Percentiles rank a stretch among this genome's conserved stretches.
phyloP scores from a whole-genome alignment of 2,888 invertebrate species.

The Oxyscelio sp. region DNA sequence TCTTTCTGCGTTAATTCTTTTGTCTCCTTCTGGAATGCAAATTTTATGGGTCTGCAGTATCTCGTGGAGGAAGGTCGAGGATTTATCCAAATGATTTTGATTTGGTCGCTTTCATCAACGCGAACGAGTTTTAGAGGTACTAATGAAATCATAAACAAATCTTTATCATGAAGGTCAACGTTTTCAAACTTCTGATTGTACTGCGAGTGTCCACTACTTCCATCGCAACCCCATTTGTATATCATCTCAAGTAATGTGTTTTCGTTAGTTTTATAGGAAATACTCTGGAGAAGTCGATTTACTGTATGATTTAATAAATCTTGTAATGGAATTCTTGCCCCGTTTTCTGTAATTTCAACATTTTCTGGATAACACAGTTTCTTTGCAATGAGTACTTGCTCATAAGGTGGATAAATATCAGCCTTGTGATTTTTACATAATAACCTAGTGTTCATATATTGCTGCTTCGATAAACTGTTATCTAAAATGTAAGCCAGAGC shows the following conservation, averaged over 20 bases:
- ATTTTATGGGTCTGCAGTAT: conserved; percentile 40
- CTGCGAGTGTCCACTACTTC: too few species aligned
- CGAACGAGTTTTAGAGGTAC: too few species aligned
- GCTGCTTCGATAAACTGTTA: conserved; percentile 13
- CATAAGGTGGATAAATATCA: conserved; percentile 39
- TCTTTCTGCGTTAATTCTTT: conserved; percentile 52
- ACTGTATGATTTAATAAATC: conserved; percentile 31
- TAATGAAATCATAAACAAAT: too few species aligned
- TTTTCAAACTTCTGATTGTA: too few species aligned
- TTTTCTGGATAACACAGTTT: conserved; percentile 28
- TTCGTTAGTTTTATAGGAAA: too few species aligned
- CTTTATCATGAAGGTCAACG: too few species aligned
- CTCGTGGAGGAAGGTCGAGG: conserved; percentile 49
- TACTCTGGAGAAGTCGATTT: too few species aligned
- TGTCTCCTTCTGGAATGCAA: conserved; percentile 21
- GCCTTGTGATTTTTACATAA: conserved; percentile 42
- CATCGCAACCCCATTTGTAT: conserved; percentile 48
- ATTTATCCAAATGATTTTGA: conserved; percentile 43
- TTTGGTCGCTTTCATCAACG: too few species aligned
- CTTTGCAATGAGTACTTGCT: conserved; percentile 24
- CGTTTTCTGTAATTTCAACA: conserved; percentile 31
- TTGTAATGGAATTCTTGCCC: conserved; percentile 21
- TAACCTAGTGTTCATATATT: conserved; percentile 25
- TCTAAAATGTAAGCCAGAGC: conserved; percentile 25
- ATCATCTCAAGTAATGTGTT: conserved; percentile 32